These are phyloP conservation scores for Azemiops feae DNA, from an alignment of 2,113 vertebrate species.

Conservation along the genomic window DNA sequence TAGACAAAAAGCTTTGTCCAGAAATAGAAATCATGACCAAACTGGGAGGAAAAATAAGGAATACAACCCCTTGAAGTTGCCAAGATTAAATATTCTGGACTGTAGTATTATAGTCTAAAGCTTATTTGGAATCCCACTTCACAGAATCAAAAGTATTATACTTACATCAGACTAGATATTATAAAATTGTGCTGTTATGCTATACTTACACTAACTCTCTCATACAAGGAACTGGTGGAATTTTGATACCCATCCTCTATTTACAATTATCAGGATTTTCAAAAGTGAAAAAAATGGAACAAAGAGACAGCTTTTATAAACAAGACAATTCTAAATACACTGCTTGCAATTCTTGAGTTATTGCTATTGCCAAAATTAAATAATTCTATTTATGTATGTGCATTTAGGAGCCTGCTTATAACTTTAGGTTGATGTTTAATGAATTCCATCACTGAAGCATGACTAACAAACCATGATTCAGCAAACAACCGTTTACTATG, in stretches of 20 bases:
- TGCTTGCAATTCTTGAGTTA: neutral
- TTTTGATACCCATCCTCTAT: neutral
- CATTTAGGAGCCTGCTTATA: neutral
- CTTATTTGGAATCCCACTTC: neutral
- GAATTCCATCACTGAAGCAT: neutral
- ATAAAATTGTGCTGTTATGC: neutral
- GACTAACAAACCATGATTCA: neutral
- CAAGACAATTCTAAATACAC: neutral
- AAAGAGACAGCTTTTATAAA: neutral
- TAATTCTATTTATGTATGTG: neutral
- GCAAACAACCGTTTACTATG: neutral
- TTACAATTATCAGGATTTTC: neutral
- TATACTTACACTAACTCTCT: neutral
- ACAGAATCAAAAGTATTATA: neutral
- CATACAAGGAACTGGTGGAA: neutral
- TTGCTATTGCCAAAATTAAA: neutral
- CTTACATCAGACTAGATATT: neutral
- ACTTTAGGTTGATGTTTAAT: neutral
- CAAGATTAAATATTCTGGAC: neutral
- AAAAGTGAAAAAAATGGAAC: neutral
- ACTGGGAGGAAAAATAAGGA: neutral
- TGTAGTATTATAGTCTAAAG: neutral
- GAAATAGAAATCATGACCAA: neutral
- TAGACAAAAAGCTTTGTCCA: neutral
- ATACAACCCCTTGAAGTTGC: neutral